Evolutionary conservation across 1,140 invertebrate species (phyloP), one percentile per base, ranked within the genome.

Genomic region (Streblospio benedicti): DNA sequence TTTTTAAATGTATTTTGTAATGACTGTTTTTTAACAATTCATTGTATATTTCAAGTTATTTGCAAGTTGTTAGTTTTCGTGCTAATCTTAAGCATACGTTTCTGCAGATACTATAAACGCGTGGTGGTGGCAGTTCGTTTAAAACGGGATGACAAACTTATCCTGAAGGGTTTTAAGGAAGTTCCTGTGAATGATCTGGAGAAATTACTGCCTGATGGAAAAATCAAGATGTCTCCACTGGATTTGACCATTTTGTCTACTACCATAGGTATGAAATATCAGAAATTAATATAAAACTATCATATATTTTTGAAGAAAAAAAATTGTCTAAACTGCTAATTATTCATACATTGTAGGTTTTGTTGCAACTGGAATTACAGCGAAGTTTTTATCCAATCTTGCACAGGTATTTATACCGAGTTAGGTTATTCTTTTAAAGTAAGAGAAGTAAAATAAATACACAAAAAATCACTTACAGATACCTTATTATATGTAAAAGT

Each of bases 111-210:
- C 57, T 76, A 72, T 66, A 77, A 75, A 57, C 60, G 74, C 53
- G 69, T 77, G 25, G 67, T 76, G 14, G 64, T 74, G 2, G 73
- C 74, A 14, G 62, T 74, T 14, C 51, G 75, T 3, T 62, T 74
- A 23, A 75, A 73, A 65, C 67, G 67, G 38, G 73, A 76, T 59
- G 63, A 69, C 25, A 75, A 74, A 64, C 68, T 77, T 4, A 61
- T 70, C 28, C 60, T 77, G 30, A 77, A 77, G 62, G 69, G 65
- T 25, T 77, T 75, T 47, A 75, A 74, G 65, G 75, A 77, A 61
- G 67, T 77, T 23, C 73, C 74, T 12, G 58, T 68, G 4, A 67
- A 69, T 52, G 62, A 61, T 27, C 59, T 77, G 20, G 74, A 76
- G 62, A 71, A 73, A 67, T 47, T 77, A 4, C 61, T 77, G 4